Evolutionary conservation across 2,888 invertebrate genomes (phyloP), one percentile per base, ranked within the genome.

Genomic region (Cryptops parisi): DNA sequence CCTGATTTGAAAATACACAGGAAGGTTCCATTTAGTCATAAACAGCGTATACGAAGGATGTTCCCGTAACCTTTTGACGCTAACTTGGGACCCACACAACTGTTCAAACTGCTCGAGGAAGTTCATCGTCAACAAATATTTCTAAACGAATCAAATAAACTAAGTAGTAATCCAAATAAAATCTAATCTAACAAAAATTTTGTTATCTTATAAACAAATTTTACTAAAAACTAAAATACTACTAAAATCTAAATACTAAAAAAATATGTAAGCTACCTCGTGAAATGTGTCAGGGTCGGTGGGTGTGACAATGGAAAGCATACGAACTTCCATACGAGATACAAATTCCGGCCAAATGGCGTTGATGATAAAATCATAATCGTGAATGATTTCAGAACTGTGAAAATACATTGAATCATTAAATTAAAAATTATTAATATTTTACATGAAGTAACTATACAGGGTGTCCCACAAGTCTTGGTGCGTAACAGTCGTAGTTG

Each of bases 1-100:
- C 75, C 76, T 77, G 60, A 90, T 86, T 72, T 94, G 93, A 68
- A 89, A 94, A 70, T 96, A 96, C n/a, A 96, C 91, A 12, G 90
- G 86, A 49, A 94, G 74, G 70, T 93, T 94, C 86, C 93, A 96
- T 61, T 86, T 80, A 59, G 80, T 79, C 60, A 87, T 77, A 65
- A 90, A 88, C 58, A 77, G 80, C 63, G 79, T 79, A 64, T 84
- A 89, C 58, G 83, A 80, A 1, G 76, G 68, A 63, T 85, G 80
- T 52, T 74, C 71, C 58, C 78, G 75, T 52, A 89, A 74, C 23
- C 76, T 64, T 56, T 75, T 72, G 1, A 77, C 72, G 57, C 77
- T 75, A 47, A 78, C 77, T 54, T 76, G 69, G 50, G 70, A 73
- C 33, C 72, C 70, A 63, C 82, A 82, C 59, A 78, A 74, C 25